Evolutionary conservation across 1,140 invertebrate species (phyloP), one percentile per base, ranked within the genome.

Genomic region (Drosophila nasuta): DNA sequence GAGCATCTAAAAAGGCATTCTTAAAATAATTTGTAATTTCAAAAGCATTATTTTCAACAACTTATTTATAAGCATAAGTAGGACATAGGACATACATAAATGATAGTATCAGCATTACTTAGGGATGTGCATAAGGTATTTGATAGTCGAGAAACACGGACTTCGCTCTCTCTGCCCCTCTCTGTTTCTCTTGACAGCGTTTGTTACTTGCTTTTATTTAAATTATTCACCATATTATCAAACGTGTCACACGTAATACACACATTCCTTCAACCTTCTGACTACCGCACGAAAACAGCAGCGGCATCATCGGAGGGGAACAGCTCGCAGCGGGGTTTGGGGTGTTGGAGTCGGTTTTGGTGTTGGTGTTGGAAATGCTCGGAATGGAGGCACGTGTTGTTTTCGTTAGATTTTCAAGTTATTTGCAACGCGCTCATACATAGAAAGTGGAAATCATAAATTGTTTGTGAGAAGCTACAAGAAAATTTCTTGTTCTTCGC

Each of bases 151-250:
- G 35, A 38, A 8, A 10, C 8, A 10, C 10, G 2, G 35, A 8
- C 8, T 38, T 8, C 35, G 35, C 20, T 25, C 20, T 25, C 20
- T 25, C 20, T 25, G 3, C 20, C 20, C 20, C 20, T 25, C 20
- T 25, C 20, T 25, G 20, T 25, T 25, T 25, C 20, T 25, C 20
- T 25, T 25, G 20, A 25, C 20, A 25, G 20, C 20, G 20, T 30
- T 48, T 68, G 68, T 17, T 57, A 58, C 25, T 38, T 17, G n/a
- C 45, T 63, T 76, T 67, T 65, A 57, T 78, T 79, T 77, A 79
- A 79, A 79, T 82, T 77, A 82, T 82, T 80, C 67, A 80, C 77
- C 64, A 79, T 79, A 82, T 77, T 82, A 82, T 66, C 69, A 74
- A 82, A 79, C 76, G 73, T 79, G 79, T 71, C 60, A 45, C 73